These are phyloP conservation scores for Porites divaricata DNA, from an alignment of 92 coral and sea anemone genomes.

Conservation along the genomic window DNA sequence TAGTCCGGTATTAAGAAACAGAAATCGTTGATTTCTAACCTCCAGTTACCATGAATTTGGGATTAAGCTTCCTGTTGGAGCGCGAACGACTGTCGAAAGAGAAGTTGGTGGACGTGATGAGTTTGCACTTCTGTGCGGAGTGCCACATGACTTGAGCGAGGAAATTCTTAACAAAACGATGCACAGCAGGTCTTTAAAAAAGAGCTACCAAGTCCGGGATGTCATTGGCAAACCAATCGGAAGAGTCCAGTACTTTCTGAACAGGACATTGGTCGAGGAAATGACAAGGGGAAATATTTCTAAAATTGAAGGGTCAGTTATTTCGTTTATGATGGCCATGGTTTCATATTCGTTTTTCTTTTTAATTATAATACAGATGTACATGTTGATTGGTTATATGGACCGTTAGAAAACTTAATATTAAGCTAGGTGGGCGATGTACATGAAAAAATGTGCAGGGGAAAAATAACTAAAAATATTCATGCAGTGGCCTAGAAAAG, in stretches of 20 bases:
- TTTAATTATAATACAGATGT: too few relatives aligned
- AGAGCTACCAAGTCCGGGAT: background rate
- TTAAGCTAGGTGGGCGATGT: too few relatives aligned
- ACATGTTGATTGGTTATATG: too few relatives aligned
- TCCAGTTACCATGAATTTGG: slow-evolving; percentile 1
- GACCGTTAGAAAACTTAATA: too few relatives aligned
- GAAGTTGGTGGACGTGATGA: background rate
- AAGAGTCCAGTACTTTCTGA: slow-evolving; percentile 1
- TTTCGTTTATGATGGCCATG: too few relatives aligned
- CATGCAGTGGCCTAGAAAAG: too few relatives aligned
- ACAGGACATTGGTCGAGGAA: background rate
- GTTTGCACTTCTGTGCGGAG: background rate
- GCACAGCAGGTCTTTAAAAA: background rate
- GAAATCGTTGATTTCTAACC: background rate
- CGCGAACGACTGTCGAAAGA: background rate
- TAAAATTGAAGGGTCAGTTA: background rate
- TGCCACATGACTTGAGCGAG: background rate
- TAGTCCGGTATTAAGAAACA: background rate
- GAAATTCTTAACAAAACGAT: background rate
- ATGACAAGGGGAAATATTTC: background rate
- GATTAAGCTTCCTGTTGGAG: background rate
- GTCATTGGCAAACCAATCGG: background rate
- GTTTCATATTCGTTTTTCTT: too few relatives aligned
- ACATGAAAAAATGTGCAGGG: too few relatives aligned
- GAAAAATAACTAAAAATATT: too few relatives aligned